Conservation (phyloP, 2,888 invertebrate species). For the Cosmia pyralina region DNA sequence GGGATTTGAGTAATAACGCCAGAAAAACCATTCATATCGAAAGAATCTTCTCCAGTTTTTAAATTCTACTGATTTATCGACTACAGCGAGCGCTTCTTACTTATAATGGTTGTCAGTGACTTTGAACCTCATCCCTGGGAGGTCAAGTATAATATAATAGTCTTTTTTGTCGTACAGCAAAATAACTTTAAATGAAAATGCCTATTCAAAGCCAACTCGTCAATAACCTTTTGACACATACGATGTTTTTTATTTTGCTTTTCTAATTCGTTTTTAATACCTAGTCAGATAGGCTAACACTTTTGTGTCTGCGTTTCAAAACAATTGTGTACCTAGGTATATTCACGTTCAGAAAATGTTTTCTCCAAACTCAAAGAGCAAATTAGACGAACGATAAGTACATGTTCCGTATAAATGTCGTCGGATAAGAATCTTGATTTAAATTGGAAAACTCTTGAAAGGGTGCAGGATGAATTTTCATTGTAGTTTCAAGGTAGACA, state of each 20-base stretch:
- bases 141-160: conserved; percentile 1
- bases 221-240: neutral
- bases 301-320: neutral
- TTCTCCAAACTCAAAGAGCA: neutral
- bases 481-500: too few species aligned
- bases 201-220: conserved; percentile 3
- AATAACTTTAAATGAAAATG: too few species aligned
- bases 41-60: neutral
- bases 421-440: neutral
- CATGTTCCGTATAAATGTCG: neutral
- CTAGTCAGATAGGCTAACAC: too few species aligned
- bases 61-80: neutral
- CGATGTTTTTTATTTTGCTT: neutral
- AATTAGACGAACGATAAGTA: neutral
- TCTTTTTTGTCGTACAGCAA: conserved; percentile 3
- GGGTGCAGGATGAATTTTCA: neutral
- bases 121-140: neutral
- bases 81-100: neutral
- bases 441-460: too few species aligned
- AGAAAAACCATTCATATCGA: neutral
- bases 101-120: neutral
- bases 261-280: neutral
- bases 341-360: neutral
- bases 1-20: neutral
- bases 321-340: neutral